Evolutionary conservation across 1,140 invertebrate genomes (phyloP).

Genomic region (Zelostemma sp.): DNA sequence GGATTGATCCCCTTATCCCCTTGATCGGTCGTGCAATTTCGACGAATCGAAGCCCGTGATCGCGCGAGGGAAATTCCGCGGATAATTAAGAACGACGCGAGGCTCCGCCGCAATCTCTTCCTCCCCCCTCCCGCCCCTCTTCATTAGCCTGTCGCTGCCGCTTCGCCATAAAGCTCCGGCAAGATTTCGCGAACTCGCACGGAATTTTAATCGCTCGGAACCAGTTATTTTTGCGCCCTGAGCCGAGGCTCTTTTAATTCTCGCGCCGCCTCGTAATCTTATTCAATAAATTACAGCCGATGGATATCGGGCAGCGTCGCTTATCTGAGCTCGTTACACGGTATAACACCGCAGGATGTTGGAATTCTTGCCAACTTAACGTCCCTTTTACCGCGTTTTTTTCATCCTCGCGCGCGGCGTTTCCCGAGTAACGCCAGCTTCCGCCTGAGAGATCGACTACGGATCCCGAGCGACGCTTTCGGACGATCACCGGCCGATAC

Average conservation of each 20-base stretch:
- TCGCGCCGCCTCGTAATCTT: neutral
- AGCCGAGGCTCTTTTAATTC: neutral
- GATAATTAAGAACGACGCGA: constrained; percentile 1
- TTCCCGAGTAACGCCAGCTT: too few species aligned
- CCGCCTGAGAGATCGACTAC: too few species aligned
- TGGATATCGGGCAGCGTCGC: neutral
- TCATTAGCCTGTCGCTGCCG: too few species aligned
- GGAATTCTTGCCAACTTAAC: neutral
- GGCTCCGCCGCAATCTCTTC: neutral
- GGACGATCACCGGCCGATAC: too few species aligned
- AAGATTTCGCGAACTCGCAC: too few species aligned
- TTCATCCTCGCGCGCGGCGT: neutral
- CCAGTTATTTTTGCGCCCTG: too few species aligned
- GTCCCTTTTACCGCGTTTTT: neutral
- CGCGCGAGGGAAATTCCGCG: neutral
- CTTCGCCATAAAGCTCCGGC: too few species aligned
- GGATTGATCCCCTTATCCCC: neutral
- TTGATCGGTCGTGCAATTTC: constrained; percentile 1
- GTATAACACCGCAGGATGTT: neutral
- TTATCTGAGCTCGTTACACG: constrained; percentile 1
- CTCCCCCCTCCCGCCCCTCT: too few species aligned
- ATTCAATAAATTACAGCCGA: neutral
- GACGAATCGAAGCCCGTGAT: neutral
- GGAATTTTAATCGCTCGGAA: too few species aligned
- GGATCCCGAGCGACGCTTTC: too few species aligned